A percentile compares a stretch with the other conserved stretches of the same genome.
phyloP scores from a whole-genome alignment of 1,140 invertebrate species.

The Bacillus rossius region DNA sequence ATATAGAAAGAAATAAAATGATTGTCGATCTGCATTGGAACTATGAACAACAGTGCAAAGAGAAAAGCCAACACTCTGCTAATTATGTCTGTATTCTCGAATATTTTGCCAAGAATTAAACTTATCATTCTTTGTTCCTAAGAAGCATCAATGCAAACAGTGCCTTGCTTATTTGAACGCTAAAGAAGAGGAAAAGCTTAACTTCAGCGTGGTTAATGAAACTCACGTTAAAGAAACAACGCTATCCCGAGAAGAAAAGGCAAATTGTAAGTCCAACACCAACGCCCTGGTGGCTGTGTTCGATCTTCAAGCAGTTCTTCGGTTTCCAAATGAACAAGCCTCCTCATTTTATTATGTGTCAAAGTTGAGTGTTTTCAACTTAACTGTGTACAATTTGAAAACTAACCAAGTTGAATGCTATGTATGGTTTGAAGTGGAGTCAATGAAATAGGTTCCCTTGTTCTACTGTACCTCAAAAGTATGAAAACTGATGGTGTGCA shows the following conservation, averaged over 20 bases:
- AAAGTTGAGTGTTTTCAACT: too few species aligned
- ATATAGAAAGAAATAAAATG: conserved; percentile 34
- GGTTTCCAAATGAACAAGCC: conserved; percentile 27
- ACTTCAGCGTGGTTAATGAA: conserved; percentile 18
- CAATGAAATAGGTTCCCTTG: conserved; percentile 13
- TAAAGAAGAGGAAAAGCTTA: conserved; percentile 17
- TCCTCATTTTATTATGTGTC: neutral
- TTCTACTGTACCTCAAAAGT: too few species aligned
- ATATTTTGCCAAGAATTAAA: conserved; percentile 37
- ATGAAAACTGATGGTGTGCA: conserved; percentile 10
- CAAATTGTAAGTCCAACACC: conserved; percentile 18
- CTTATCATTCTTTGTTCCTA: conserved; percentile 20
- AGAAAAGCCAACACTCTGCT: conserved; percentile 21
- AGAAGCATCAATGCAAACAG: conserved; percentile 27
- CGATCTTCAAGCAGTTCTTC: conserved; percentile 30
- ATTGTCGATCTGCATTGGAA: conserved; percentile 33
- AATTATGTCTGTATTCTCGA: conserved; percentile 27
- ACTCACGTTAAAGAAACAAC: conserved; percentile 28
- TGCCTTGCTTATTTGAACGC: conserved; percentile 26
- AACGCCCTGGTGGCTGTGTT: conserved; percentile 26
- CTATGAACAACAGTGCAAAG: conserved; percentile 23
- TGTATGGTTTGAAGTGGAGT: conserved; percentile 25
- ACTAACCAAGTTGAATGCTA: conserved; percentile 17
- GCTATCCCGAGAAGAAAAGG: conserved; percentile 24
- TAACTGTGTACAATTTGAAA: too few species aligned